Base-by-base conservation (phyloP, 2,113 vertebrate genomes). In the Ctenodactylus gundi region DNA sequence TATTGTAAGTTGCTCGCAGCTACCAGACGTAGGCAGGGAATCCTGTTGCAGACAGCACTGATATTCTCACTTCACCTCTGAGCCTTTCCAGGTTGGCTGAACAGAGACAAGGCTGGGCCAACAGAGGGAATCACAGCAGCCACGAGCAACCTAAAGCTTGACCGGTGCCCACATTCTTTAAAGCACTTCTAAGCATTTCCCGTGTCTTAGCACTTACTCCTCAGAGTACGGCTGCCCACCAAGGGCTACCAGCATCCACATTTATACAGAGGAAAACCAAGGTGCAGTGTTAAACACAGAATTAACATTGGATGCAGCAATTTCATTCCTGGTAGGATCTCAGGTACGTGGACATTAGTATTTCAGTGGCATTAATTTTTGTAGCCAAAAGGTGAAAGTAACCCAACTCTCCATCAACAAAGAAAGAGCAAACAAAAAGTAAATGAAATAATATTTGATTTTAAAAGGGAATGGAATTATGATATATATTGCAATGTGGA, bases 21-120 rank as follows among this genome's bases (percentile, higher is more conserved):
- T 3, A 25, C 5, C 3, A 34, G 64, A 34, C 21, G 12, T 0
- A 2, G 25, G 4, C 8, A 6, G 0, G 4, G 17, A 3, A 9
- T 21, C 15, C 15, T 12, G 2, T 0, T 18, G 12, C 1, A 5
- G 4, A 31, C 49, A 34, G 10, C 1, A 51, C 18, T 29, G 4
- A 34, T 0, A 39, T 14, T 11, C 49, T 60, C 23, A 7, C 5
- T n/a, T 25, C 20, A 15, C 4, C 39, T 9, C 25, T 2, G 1
- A 36, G 29, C 4, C 2, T 81, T 13, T 0, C 6, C 20, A 4
- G 0, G 1, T 9, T 25, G 39, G 1, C 41, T 44, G 6, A 0
- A 27, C 31, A 41, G 27, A 17, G 31, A 6, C 15, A 81, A 17
- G 72, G 23, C 4, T n/a, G 12, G 1, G 23, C 18, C 75, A 80